A percentile compares a stretch with the other conserved stretches of the same genome.
Evolutionary conservation across 2,797 vertebrate species (phyloP).

Genomic region (Urocyon cinereoargenteus): DNA sequence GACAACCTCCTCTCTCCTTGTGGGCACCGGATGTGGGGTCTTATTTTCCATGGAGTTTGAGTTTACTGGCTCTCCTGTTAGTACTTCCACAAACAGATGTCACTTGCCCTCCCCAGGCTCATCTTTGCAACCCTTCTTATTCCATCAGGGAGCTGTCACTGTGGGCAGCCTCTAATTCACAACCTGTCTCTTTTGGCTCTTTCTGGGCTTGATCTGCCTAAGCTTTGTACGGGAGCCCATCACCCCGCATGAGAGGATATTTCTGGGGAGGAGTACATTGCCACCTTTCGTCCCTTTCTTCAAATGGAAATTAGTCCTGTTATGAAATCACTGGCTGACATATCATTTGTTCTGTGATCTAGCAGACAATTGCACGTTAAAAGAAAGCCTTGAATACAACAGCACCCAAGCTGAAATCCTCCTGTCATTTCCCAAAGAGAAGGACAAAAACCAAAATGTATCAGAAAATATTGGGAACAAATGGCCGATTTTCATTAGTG

Average conservation of each 20-base stretch:
- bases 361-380: background rate
- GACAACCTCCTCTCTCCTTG: background rate
- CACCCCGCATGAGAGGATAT: background rate
- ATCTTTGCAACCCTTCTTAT: background rate
- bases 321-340: constrained; percentile 11
- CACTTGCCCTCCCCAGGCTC: background rate
- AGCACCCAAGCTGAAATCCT: background rate
- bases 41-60: background rate
- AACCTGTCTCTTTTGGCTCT: background rate
- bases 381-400: background rate
- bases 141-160: background rate
- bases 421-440: constrained; percentile 34
- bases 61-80: background rate
- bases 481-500: background rate
- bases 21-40: background rate
- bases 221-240: constrained; percentile 45
- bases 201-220: background rate
- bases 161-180: constrained; percentile 44
- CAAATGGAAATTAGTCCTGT: constrained; percentile 17
- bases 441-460: background rate
- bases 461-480: constrained; percentile 4
- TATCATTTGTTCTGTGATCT: constrained; percentile 54
- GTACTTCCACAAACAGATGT: background rate
- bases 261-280: background rate
- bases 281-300: background rate